phyloP scores from a whole-genome alignment of 37 sponge, comb jelly and placozoan species.

The Crambe crambe region DNA sequence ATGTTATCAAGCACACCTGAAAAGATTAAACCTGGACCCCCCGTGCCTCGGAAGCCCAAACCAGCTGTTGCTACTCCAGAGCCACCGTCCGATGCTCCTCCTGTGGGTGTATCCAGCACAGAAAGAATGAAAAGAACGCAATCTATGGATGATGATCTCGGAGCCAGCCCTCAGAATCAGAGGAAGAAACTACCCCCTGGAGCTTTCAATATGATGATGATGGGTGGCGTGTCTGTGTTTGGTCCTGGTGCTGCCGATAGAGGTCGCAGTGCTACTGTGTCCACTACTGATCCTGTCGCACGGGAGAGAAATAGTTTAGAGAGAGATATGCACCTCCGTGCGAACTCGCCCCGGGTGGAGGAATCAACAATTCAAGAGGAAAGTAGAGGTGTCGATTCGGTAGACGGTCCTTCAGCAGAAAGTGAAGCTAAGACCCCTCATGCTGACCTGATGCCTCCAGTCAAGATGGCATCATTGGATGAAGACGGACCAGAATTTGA shows the following conservation, averaged over 20 bases:
- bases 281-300: conserved; percentile 13
- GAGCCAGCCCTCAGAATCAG: conserved; percentile 1
- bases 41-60: conserved; percentile 6
- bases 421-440: neutral
- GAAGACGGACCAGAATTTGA: neutral
- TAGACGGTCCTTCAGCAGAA: neutral
- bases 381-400: neutral
- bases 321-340: neutral
- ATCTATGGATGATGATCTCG: conserved; percentile 7
- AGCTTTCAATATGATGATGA: conserved; percentile 30
- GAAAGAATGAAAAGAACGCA: neutral
- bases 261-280: neutral
- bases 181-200: conserved; percentile 57
- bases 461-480: neutral
- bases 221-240: conserved; percentile 1
- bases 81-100: neutral
- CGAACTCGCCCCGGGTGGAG: neutral
- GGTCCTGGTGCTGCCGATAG: neutral
- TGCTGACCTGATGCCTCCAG: neutral
- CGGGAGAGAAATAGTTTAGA: neutral
- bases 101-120: neutral
- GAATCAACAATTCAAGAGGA: neutral
- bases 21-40: conserved; percentile 13
- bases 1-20: neutral
- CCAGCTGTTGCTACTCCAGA: neutral